These are phyloP conservation scores for Poicephalus meyeri DNA, from an alignment of 2,113 vertebrate species.

Conservation along the genomic window DNA sequence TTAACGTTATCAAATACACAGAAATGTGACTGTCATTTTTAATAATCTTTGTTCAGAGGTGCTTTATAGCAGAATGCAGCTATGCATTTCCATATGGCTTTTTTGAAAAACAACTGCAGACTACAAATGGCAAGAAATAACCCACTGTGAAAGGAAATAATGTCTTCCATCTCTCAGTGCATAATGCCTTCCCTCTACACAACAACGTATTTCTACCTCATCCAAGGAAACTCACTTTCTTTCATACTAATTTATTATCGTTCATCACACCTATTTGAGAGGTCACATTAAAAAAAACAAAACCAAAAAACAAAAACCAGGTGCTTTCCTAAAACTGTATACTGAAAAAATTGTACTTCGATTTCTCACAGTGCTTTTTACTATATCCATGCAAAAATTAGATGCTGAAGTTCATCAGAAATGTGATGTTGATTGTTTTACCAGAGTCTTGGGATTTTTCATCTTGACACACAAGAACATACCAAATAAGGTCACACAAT, in stretches of 20 bases:
- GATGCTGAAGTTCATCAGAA: background rate
- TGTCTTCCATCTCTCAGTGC: background rate
- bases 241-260: conserved; percentile 1
- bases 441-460: background rate
- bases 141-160: conserved; percentile 22
- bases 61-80: background rate
- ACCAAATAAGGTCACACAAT: background rate
- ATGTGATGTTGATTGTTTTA: background rate
- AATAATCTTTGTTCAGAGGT: background rate
- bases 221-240: background rate
- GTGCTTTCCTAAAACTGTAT: background rate
- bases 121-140: conserved; percentile 20
- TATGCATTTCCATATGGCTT: background rate
- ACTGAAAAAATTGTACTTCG: background rate
- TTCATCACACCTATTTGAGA: background rate
- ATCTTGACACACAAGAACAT: background rate
- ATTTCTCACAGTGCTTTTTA: conserved; percentile 1
- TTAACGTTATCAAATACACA: conserved; percentile 7
- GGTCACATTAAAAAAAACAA: background rate
- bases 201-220: conserved; percentile 8
- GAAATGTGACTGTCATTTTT: conserved; percentile 31
- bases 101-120: background rate
- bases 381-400: background rate
- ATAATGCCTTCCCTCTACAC: background rate
- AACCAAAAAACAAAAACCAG: background rate